Conservation (phyloP, 2,797 vertebrate species). For the Vespertilio murinus region DNA sequence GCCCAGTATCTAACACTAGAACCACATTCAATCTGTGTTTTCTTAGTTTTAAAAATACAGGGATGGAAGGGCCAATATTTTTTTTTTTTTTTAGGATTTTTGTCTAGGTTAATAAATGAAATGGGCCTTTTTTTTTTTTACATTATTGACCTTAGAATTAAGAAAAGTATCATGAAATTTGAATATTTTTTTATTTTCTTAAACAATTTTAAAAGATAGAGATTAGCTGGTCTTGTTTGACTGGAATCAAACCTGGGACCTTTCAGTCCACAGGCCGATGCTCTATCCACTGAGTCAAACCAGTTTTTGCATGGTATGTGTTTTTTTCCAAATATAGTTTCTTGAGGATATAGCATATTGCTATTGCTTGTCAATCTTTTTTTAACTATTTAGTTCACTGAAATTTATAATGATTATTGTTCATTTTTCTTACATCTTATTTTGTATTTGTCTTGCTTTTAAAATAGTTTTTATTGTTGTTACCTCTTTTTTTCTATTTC, state of each 20-base stretch:
- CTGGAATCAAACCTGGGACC: no score
- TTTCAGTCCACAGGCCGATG: no score
- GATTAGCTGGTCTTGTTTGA: neutral
- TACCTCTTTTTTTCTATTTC: neutral
- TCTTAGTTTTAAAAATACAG: neutral
- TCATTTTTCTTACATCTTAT: neutral
- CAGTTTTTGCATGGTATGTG: no score
- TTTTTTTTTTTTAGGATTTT: conserved; percentile 6
- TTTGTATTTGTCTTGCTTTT: neutral
- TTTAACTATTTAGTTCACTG: neutral
- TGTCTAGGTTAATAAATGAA: neutral
- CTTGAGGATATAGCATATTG: no score
- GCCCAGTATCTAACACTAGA: neutral
- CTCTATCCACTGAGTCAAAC: no score
- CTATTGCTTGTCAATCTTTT: neutral
- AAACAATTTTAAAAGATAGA: neutral
- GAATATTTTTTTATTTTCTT: neutral
- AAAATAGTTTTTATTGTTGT: neutral
- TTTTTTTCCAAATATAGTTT: no score
- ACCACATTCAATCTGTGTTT: neutral
- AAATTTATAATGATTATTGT: neutral
- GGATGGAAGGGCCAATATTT: neutral
- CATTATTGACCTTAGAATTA: neutral
- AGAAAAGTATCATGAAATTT: neutral
- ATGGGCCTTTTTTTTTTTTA: neutral